Evolutionary conservation across 2,888 invertebrate genomes (phyloP), one percentile per base, ranked within the genome.

Genomic region (Clistopyga incitator): DNA sequence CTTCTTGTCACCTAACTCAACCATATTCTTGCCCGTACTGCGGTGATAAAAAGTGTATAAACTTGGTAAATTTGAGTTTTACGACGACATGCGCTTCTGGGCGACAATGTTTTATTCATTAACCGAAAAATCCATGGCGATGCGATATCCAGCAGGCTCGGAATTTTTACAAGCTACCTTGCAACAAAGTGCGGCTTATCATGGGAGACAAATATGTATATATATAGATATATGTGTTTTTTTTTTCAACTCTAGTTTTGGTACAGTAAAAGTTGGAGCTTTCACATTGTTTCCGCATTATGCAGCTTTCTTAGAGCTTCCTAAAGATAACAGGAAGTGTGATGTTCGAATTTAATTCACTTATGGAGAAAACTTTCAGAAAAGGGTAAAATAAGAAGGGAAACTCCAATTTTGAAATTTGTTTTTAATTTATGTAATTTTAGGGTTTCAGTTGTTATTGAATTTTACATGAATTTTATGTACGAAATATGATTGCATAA

Each of bases 21-120:
- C 61, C 61, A n/a, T 34, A 34, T 34, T 61, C 25, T 20, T 23
- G 20, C 13, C 10, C 34, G 11, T 11, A 38, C 11, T 38, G 13
- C 20, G 20, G 38, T 1, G 20, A 18, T 3, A 20, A 20, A 18
- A 10, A 64, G 38, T 38, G 18, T 38, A 64, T 64, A 38, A 38
- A 64, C 38, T 42, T 42, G 11, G 38, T 20, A 38, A 38, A 64
- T 64, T 64, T 64, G 64, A 38, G n/a, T 64, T 64, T 64, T 64
- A 38, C 38, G 64, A 64, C 38, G 18, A 64, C 34, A n/a, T 29
- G 59, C 13, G 18, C 34, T 61, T 18, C 8, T 15, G 6, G 61
- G 18, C n/a, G 8, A 34, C 34, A 13, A 34, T 61, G 61, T 29
- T 13, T 34, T 8, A 59, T 59, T 61, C 34, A 61, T 34, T 61